Evolutionary conservation across 2,888 invertebrate genomes (phyloP).

Genomic region (Mimumesa dahlbomi): DNA sequence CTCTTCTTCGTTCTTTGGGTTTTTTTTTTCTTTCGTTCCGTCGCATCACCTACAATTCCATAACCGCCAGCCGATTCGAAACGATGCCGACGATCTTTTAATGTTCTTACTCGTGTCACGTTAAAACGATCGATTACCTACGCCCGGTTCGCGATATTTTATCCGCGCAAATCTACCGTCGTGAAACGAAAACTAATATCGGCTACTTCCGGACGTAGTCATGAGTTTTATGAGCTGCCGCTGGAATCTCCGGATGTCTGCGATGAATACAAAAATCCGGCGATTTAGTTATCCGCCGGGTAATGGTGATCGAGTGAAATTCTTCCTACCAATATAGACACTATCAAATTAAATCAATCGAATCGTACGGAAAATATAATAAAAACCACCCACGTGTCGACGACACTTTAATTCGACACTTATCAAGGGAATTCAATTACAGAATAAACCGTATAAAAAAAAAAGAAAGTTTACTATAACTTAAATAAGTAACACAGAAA

Average conservation of each 20-base stretch:
- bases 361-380: no score
- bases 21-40: no score
- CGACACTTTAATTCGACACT: no score
- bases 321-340: no score
- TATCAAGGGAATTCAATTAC: no score
- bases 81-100: constrained; percentile 20
- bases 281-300: background rate
- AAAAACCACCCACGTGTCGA: no score
- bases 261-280: background rate
- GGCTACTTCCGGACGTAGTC: constrained; percentile 7
- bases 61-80: constrained; percentile 1
- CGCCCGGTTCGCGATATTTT: constrained; percentile 22
- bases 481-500: no score
- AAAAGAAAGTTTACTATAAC: no score
- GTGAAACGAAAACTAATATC: constrained; percentile 24
- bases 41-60: background rate
- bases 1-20: background rate
- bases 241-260: constrained; percentile 12
- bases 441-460: no score
- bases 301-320: no score
- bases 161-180: constrained; percentile 19
- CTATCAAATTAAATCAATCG: no score
- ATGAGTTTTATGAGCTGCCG: constrained; percentile 27
- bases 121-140: constrained; percentile 53
- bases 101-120: constrained; percentile 48